Conservation (phyloP, 2,797 vertebrate genomes). For the Poeciliopsis turneri region DNA sequence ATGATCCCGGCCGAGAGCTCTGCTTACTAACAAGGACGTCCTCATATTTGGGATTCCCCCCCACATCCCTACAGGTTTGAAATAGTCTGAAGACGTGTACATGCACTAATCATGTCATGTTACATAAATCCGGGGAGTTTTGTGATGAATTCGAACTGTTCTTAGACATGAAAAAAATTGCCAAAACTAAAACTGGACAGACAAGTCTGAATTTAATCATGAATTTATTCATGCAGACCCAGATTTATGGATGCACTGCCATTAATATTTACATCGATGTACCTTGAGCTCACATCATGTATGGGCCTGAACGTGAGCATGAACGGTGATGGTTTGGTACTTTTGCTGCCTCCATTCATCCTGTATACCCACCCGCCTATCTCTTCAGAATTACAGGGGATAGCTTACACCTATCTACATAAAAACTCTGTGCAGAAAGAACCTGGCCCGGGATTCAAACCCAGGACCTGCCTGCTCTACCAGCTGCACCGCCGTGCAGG, state of each 20-base stretch:
- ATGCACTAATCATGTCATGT: background rate
- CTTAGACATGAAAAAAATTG: background rate
- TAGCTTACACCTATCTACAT: no score
- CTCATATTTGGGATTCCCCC: conserved; percentile 62
- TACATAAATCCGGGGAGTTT: background rate
- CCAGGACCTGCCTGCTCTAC: background rate
- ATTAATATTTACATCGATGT: background rate
- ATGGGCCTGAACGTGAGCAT: background rate
- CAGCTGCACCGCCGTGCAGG: background rate
- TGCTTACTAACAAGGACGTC: conserved; percentile 79
- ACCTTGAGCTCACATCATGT: background rate
- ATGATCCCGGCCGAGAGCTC: conserved; percentile 76
- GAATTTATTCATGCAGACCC: background rate
- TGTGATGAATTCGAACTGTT: background rate
- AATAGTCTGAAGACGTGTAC: conserved; percentile 29
- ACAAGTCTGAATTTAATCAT: background rate
- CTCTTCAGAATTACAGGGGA: no score
- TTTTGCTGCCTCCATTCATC: background rate
- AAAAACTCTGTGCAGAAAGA: no score
- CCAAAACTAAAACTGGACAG: background rate
- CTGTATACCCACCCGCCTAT: no score
- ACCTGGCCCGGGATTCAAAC: no score
- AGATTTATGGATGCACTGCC: background rate
- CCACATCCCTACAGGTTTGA: conserved; percentile 37
- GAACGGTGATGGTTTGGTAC: background rate